phyloP scores from a whole-genome alignment of 2,113 vertebrate species.

The Casuarius casuarius region DNA sequence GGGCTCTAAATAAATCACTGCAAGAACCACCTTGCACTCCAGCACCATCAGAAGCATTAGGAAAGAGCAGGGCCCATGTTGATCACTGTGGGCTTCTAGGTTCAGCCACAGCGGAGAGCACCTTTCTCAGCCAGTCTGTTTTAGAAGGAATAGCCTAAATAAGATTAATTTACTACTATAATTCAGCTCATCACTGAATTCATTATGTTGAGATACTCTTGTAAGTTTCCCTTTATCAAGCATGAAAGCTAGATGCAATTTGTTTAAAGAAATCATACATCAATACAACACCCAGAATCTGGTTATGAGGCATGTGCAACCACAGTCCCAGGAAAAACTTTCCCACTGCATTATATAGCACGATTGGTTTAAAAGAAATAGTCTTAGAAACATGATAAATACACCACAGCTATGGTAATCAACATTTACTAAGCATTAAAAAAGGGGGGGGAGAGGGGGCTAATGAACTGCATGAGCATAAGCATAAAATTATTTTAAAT shows the following conservation, averaged over 20 bases:
- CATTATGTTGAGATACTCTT: neutral
- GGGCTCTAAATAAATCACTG: neutral
- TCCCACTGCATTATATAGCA: neutral
- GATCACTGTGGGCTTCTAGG: neutral
- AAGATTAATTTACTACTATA: neutral
- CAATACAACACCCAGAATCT: neutral
- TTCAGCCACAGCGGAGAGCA: accelerated
- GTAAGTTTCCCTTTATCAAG: neutral
- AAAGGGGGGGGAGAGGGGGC: neutral
- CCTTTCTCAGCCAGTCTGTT: neutral
- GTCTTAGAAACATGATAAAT: neutral
- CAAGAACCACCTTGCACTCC: neutral
- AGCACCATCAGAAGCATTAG: neutral
- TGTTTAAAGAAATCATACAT: neutral
- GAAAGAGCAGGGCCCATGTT: accelerated
- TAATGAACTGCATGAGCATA: neutral
- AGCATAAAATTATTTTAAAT: neutral
- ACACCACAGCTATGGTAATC: neutral
- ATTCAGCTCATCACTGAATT: neutral
- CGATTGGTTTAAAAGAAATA: neutral
- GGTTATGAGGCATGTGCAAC: neutral
- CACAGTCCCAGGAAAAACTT: neutral
- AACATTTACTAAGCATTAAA: neutral
- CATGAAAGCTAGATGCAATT: neutral
- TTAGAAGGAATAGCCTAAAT: neutral